Evolutionary conservation across 2,888 invertebrate species (phyloP).

Genomic region (Serripes groenlandicus): DNA sequence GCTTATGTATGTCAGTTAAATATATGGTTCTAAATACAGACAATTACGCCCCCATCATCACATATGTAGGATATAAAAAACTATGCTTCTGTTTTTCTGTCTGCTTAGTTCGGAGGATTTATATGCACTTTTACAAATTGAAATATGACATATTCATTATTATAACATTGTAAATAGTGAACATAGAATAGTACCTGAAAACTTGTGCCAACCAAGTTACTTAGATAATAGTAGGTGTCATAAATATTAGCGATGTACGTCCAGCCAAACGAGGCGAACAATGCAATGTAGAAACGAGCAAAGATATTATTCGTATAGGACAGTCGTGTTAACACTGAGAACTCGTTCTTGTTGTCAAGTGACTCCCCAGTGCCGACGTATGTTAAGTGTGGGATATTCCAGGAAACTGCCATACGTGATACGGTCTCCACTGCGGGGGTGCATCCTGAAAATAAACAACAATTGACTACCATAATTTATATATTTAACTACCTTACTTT

Average conservation of each 20-base stretch:
- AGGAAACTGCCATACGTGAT: slow-evolving; percentile 68
- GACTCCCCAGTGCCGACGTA: slow-evolving; percentile 67
- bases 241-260: slow-evolving; percentile 53
- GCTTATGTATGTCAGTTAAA: too few relatives aligned
- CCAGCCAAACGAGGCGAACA: slow-evolving; percentile 51
- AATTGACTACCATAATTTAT: too few relatives aligned
- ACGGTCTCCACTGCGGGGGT: slow-evolving; percentile 67
- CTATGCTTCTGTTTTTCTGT: too few relatives aligned
- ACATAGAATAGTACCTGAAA: slow-evolving; percentile 32
- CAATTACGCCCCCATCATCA: too few relatives aligned
- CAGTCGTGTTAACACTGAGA: slow-evolving; percentile 71
- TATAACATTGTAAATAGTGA: too few relatives aligned
- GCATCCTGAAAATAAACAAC: slow-evolving; percentile 58
- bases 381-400: slow-evolving; percentile 73
- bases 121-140: too few relatives aligned
- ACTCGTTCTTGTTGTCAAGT: slow-evolving; percentile 70
- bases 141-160: too few relatives aligned
- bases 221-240: slow-evolving; percentile 42
- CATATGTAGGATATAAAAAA: too few relatives aligned
- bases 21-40: too few relatives aligned
- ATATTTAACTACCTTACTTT: too few relatives aligned
- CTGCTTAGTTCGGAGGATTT: too few relatives aligned
- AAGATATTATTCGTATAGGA: slow-evolving; percentile 66
- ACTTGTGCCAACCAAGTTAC: slow-evolving; percentile 53
- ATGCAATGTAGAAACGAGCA: slow-evolving; percentile 58